Base-by-base conservation (phyloP, 2,797 vertebrate genomes). In the Acanthurus tractus region DNA sequence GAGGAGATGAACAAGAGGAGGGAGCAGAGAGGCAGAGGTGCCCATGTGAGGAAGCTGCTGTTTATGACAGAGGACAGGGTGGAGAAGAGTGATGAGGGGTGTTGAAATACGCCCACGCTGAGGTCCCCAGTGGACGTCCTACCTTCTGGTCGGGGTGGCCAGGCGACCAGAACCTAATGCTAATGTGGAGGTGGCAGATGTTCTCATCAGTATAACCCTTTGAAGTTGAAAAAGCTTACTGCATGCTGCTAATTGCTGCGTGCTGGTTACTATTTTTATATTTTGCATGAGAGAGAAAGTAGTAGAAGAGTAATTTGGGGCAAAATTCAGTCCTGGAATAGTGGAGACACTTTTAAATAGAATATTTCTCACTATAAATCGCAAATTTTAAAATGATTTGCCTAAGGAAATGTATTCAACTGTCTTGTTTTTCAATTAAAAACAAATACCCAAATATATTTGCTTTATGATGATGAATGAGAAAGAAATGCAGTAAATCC, bases 161-260 rank as follows among this genome's bases (percentile, higher is more conserved):
- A 68, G 76, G 81, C 73, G 49, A 72, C 82, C 75, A 79, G 46
- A 75, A 66, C 66, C 76, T 66, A 73, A 83, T 84, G 88, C 81
- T 86, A 90, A 91, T 87, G 86, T 82, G 77, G 72, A 79, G 74
- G 80, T 49, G 78, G 80, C 91, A 92, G 93, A 93, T 94, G 91
- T 90, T 93, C 85, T 86, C 74, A 89, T 91, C 83, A 85, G 78
- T 77, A 58, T 61, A 59, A 63, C 5, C 40, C 62, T 86, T 76
- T 79, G 73, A 84, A 87, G 83, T 59, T 74, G 63, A 82, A 83
- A 88, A 76, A 42, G 71, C 76, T 68, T 29, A 38, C 79, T 70
- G 68, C 70, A 74, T 63, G 63, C 71, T 70, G 73, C 63, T 81
- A 74, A 57, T 83, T 40, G 38, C 38, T 40, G 38, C 38, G 11